phyloP scores from a whole-genome alignment of 2,888 invertebrate genomes.

The Phasia obesa region DNA sequence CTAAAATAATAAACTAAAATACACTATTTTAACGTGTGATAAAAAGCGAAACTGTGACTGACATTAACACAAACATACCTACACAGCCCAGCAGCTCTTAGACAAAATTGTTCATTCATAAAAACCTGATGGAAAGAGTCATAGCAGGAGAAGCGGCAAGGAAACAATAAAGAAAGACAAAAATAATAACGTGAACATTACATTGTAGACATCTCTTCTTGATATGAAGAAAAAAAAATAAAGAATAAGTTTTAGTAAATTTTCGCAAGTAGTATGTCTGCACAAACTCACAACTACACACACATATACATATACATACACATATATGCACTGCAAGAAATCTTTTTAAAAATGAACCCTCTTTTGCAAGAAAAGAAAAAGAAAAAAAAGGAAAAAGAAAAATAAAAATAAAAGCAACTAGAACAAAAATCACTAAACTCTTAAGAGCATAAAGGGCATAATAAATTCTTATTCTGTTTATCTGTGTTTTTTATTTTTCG shows the following conservation, averaged over 20 bases:
- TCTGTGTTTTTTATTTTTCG: slow-evolving; percentile 9
- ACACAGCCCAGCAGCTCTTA: not conserved
- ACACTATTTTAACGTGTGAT: slow-evolving; percentile 22
- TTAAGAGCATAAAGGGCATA: slow-evolving; percentile 12
- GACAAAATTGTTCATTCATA: slow-evolving; percentile 56
- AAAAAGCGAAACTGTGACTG: slow-evolving; percentile 42
- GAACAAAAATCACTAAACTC: slow-evolving; percentile 13
- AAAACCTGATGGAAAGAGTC: slow-evolving; percentile 28
- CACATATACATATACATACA: not conserved
- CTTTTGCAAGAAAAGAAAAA: not conserved
- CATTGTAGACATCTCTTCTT: slow-evolving; percentile 13
- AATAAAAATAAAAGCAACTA: no score
- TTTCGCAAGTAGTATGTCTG: no score
- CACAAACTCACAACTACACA: not conserved
- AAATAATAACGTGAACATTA: slow-evolving; percentile 2
- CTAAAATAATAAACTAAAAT: slow-evolving; percentile 24
- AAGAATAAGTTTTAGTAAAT: slow-evolving; percentile 15
- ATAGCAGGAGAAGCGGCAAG: slow-evolving; percentile 3
- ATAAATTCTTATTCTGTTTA: slow-evolving; percentile 3
- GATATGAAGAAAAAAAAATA: not conserved
- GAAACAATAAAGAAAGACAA: not conserved
- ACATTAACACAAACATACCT: slow-evolving; percentile 36
- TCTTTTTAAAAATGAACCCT: not conserved
- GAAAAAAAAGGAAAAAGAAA: not conserved
- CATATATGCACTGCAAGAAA: not conserved